A percentile compares a stretch with the other conserved stretches of the same genome.
These are phyloP conservation scores for Anorthoa munda DNA, from an alignment of 2,888 invertebrate species.

Conservation along the genomic window DNA sequence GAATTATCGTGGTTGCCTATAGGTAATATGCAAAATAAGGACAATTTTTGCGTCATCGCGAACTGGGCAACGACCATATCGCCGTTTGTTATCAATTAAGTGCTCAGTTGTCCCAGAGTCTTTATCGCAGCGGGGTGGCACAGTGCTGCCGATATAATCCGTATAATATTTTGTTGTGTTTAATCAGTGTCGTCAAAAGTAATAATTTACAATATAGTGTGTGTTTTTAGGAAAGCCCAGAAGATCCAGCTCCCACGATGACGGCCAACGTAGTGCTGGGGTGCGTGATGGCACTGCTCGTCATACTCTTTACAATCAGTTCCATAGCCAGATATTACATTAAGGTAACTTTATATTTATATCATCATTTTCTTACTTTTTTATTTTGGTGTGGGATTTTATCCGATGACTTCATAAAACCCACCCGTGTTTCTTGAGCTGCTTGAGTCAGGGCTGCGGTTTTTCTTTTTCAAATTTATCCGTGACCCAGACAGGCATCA, in stretches of 20 bases:
- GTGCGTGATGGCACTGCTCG: slow-evolving; percentile 87
- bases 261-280: slow-evolving; percentile 87
- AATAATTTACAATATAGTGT: slow-evolving; percentile 24
- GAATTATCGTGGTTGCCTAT: not conserved
- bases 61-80: slow-evolving; percentile 56
- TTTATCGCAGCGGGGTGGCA: slow-evolving; percentile 48
- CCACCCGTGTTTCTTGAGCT: too few species aligned
- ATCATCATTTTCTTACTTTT: not conserved
- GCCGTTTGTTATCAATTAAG: slow-evolving; percentile 58
- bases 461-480: too few species aligned
- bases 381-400: too few species aligned
- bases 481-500: too few species aligned
- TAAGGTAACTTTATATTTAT: slow-evolving; percentile 85
- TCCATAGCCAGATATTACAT: slow-evolving; percentile 93
- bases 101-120: slow-evolving; percentile 58
- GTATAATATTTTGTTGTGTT: slow-evolving; percentile 41
- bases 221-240: slow-evolving; percentile 61
- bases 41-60: slow-evolving; percentile 57
- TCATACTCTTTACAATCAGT: slow-evolving; percentile 90
- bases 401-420: too few species aligned
- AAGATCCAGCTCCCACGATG: slow-evolving; percentile 73
- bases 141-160: slow-evolving; percentile 49
- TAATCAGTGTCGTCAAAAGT: slow-evolving; percentile 48
- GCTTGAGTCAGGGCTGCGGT: too few species aligned
- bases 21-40: slow-evolving; percentile 57